phyloP scores from a whole-genome alignment of 2,797 vertebrate genomes.

The Etheostoma perlongum region DNA sequence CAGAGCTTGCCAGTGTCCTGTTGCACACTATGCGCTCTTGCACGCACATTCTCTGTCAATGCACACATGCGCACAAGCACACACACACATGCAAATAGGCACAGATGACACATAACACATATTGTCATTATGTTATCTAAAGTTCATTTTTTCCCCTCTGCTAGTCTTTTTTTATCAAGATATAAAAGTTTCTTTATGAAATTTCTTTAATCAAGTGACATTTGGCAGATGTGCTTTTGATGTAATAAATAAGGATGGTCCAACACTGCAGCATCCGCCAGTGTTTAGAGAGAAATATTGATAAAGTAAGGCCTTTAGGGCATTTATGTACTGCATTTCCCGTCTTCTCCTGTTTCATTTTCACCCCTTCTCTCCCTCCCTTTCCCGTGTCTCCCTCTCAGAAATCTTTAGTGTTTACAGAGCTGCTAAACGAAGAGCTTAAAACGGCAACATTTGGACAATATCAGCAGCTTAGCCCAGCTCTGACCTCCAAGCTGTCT shows the following conservation, averaged over 20 bases:
- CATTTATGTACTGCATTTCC: neutral
- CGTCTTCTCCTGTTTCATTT: neutral
- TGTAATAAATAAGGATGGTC: neutral
- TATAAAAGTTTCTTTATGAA: neutral
- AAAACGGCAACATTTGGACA: slow-evolving; percentile 62
- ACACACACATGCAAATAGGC: neutral
- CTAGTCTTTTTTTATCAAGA: neutral
- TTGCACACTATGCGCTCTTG: slow-evolving; percentile 12
- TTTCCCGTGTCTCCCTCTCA: neutral
- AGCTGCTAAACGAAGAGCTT: slow-evolving; percentile 41
- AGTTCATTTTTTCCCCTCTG: neutral
- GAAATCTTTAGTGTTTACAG: slow-evolving; percentile 40
- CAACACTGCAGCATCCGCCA: neutral
- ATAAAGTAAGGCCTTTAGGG: neutral
- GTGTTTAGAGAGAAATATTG: slow-evolving; percentile 31
- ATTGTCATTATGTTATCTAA: neutral
- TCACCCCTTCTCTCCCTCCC: neutral
- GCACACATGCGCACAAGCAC: slow-evolving; percentile 8
- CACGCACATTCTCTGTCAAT: slow-evolving; percentile 41
- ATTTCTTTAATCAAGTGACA: neutral
- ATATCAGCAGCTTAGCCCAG: slow-evolving; percentile 45
- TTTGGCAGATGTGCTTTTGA: neutral
- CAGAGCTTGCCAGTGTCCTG: slow-evolving; percentile 16
- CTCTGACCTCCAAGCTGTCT: slow-evolving; percentile 26
- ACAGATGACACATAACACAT: neutral